phyloP scores from a whole-genome alignment of 64 coral and sea anemone species.

The Pocillopora verrucosa region DNA sequence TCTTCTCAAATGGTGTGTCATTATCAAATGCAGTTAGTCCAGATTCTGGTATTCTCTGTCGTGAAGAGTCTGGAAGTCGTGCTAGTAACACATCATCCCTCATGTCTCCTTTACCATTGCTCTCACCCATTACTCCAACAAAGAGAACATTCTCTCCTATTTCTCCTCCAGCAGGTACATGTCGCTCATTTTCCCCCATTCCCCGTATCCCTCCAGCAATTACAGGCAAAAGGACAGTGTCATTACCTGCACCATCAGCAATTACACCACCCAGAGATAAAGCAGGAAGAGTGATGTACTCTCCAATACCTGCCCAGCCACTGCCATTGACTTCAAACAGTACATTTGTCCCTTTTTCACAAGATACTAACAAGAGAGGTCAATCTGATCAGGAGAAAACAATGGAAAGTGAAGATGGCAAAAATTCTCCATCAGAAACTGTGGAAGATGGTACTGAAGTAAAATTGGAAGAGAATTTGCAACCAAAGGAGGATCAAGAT shows the following conservation, averaged over 20 bases:
- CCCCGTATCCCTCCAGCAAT: constrained; percentile 89
- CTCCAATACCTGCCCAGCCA: constrained; percentile 74
- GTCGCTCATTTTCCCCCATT: constrained; percentile 63
- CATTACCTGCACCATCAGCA: constrained; percentile 77
- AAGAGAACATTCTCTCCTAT: constrained; percentile 96
- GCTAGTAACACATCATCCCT: constrained; percentile 77
- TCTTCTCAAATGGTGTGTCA: constrained; percentile 41
- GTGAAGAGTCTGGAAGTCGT: constrained; percentile 63
- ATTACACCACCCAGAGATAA: constrained; percentile 87
- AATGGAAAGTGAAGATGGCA: background rate
- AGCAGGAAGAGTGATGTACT: constrained; percentile 68
- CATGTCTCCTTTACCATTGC: constrained; percentile 70
- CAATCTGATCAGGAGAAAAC: constrained; percentile 9
- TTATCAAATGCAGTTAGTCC: constrained; percentile 75
- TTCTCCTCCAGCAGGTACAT: constrained; percentile 70
- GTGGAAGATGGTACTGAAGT: background rate
- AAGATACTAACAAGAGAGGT: constrained; percentile 36
- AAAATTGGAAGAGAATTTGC: background rate
- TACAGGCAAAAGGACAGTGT: constrained; percentile 70
- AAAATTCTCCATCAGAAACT: background rate
- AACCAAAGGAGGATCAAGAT: background rate
- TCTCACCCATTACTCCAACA: constrained; percentile 86
- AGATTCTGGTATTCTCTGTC: constrained; percentile 88
- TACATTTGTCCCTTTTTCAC: constrained; percentile 87
- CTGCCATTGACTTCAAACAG: constrained; percentile 79